These are phyloP conservation scores for Norana najaformis DNA, from an alignment of 2,888 invertebrate species.

Conservation along the genomic window DNA sequence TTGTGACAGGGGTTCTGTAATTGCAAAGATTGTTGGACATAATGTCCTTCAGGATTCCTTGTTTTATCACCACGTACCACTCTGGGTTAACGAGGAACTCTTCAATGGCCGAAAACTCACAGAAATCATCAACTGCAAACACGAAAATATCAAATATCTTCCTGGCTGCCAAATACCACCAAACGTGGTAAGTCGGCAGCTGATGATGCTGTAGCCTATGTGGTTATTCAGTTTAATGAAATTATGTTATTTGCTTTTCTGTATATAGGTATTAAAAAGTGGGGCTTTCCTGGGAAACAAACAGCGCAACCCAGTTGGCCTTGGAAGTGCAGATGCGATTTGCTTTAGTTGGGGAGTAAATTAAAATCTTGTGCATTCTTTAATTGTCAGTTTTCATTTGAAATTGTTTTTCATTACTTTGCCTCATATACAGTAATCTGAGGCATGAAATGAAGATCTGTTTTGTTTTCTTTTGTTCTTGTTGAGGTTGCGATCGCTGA, in stretches of 20 bases:
- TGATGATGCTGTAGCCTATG: no score
- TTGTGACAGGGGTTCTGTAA: constrained; percentile 82
- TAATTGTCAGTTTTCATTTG: no score
- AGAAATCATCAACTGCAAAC: constrained; percentile 94
- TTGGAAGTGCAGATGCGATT: no score
- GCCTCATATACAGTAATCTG: neutral
- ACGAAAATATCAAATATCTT: constrained; percentile 97
- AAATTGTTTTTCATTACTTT: neutral
- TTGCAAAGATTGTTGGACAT: constrained; percentile 92
- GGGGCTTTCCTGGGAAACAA: no score
- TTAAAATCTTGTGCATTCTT: no score
- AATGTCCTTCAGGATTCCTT: constrained; percentile 76
- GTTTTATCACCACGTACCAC: constrained; percentile 75
- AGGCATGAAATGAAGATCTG: no score
- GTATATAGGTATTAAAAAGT: no score
- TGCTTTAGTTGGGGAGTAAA: no score
- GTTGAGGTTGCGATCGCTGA: constrained; percentile 88
- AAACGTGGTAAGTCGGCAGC: constrained; percentile 83
- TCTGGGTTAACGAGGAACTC: constrained; percentile 96
- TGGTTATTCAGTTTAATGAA: no score
- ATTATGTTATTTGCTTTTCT: no score
- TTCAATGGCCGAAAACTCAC: constrained; percentile 86
- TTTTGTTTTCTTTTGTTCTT: no score
- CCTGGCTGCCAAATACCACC: constrained; percentile 89
- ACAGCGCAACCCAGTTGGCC: no score